Evolutionary conservation across 2,888 invertebrate species (phyloP).

Genomic region (Melinopterus prodromus): DNA sequence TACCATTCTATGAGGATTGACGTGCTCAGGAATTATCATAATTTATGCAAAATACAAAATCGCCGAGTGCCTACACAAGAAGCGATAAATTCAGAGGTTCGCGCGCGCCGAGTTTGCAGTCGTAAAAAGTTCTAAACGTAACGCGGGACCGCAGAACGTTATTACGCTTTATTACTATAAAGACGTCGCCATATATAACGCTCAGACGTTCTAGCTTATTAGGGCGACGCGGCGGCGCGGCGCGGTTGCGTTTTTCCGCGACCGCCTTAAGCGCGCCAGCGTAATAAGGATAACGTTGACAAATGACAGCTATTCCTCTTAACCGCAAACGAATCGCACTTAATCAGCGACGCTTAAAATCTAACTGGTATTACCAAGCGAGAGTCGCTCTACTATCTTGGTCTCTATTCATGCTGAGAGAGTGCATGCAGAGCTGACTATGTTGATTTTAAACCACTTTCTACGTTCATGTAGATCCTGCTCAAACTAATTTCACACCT

Average conservation of each 20-base stretch:
- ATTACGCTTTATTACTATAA: conserved; percentile 7
- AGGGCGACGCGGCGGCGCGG: not conserved
- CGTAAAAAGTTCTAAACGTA: not conserved
- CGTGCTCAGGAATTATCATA: not conserved
- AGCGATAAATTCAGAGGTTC: not conserved
- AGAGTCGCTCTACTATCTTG: not conserved
- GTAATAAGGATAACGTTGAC: conserved; percentile 4
- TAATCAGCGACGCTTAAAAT: not conserved
- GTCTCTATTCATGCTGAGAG: not conserved
- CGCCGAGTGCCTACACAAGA: not conserved
- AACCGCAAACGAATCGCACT: not conserved
- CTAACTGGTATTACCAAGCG: not conserved
- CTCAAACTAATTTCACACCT: not conserved
- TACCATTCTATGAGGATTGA: not conserved
- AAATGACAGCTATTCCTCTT: conserved; percentile 4
- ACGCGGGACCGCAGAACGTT: not conserved
- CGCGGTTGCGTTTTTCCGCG: not conserved
- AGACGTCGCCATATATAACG: conserved; percentile 26
- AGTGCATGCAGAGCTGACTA: not conserved
- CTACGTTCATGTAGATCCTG: not conserved
- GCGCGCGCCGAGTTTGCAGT: not conserved
- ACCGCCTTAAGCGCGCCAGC: not conserved
- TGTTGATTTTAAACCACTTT: not conserved
- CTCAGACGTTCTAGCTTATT: conserved; percentile 25
- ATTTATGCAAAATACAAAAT: conserved; percentile 4